Conservation (phyloP, 2,888 invertebrate species). For the Escarpia spicata region DNA sequence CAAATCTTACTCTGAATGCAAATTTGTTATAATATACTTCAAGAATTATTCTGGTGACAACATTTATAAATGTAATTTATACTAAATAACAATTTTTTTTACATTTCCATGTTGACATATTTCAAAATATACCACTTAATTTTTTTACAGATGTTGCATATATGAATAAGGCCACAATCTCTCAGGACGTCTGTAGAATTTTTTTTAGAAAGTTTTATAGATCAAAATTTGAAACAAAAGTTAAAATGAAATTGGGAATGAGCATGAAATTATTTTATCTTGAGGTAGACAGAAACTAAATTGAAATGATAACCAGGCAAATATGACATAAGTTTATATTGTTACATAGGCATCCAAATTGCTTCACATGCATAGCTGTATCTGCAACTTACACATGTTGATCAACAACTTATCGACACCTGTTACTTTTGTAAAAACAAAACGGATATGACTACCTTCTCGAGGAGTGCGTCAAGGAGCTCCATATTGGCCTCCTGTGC, state of each 20-base stretch:
- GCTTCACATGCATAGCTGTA: too few species aligned
- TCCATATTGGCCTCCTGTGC: slow-evolving; percentile 99
- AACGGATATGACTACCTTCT: slow-evolving; percentile 69
- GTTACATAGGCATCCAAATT: neutral
- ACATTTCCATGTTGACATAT: too few species aligned
- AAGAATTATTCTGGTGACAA: too few species aligned
- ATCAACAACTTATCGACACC: neutral
- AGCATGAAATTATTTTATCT: neutral
- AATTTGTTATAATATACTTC: too few species aligned
- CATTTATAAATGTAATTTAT: neutral
- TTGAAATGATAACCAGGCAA: neutral
- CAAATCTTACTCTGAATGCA: too few species aligned
- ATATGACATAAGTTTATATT: neutral
- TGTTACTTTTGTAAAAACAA: neutral
- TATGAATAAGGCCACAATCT: neutral
- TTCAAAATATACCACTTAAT: neutral
- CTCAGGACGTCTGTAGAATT: neutral
- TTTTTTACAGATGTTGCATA: neutral
- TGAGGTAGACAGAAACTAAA: neutral
- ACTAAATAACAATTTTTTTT: neutral
- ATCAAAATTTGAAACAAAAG: neutral
- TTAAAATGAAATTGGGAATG: neutral
- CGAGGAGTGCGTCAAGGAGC: slow-evolving; percentile 91
- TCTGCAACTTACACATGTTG: neutral
- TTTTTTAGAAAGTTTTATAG: neutral